Base-by-base conservation (phyloP, 1,140 invertebrate species). In the Caenorhabditis latens region DNA sequence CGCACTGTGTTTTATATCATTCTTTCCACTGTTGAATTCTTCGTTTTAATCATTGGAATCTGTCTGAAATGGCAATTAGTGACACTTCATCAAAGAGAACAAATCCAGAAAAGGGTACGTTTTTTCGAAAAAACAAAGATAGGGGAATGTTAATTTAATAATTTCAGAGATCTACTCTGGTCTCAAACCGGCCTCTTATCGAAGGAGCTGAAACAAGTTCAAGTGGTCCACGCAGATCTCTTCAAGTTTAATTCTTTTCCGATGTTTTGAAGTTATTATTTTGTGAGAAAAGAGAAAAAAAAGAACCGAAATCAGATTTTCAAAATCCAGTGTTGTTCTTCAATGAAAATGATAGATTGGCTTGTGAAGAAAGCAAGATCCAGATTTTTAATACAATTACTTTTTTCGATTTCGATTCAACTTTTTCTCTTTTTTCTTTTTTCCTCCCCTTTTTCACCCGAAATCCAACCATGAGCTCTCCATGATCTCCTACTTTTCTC, bases 61-160 rank as follows among this genome's bases (percentile, higher is more conserved):
- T 79, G 71, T 53, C 21, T 79, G 71, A 79, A 79, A 50, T 79
- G 71, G 71, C 71, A 79, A 50, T 53, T 79, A 19, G 71, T 79
- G 7, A 79, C 71, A 21, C 71, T 79, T 53, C 43, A 79, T 50
- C 71, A 79, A 24, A 79, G 46, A 32, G 71, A 79, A 19, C 71
- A 79, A 40, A 79, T 79, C 14, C 71, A 79, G 40, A 79, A 79
- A 24, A 48, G 71, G 14, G 71, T 53, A 13, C 9, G 67, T 46
- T 75, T 48, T 16, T 58, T 14, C 4, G 19, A n/a, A 21, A 58
- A 58, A 58, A 58, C 0, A 8, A 58, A 58, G n/a, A 21, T 58
- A 5, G 0, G n/a, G 46, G 46, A 48, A 46, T 21, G 0, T 21
- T 46, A 2, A 48, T 46, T 43, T 43, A 42, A 32, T 0, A 40